phyloP scores from a whole-genome alignment of 2,797 vertebrate genomes.

The Rhinogobio ventralis region DNA sequence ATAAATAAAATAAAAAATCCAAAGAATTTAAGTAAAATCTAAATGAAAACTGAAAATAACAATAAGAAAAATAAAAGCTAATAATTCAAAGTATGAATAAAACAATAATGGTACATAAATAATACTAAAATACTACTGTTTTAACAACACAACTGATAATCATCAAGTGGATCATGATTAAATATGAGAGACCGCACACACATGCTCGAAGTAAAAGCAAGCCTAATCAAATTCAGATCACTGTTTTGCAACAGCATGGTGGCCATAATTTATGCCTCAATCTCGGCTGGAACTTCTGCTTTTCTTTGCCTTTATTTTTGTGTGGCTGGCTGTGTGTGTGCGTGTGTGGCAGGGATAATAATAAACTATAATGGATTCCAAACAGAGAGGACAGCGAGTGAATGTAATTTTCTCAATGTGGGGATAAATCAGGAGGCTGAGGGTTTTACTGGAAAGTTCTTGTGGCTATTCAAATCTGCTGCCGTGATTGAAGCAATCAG shows the following conservation, averaged over 20 bases:
- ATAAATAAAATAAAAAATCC: not conserved
- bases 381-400: slow-evolving; percentile 74
- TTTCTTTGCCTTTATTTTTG: slow-evolving; percentile 62
- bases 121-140: not conserved
- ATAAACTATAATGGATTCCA: slow-evolving; percentile 79
- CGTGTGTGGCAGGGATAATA: slow-evolving; percentile 60
- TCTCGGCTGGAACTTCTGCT: slow-evolving; percentile 74
- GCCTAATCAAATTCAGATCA: slow-evolving; percentile 69
- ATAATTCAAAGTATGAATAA: not conserved
- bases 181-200: slow-evolving; percentile 16
- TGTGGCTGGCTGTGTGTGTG: slow-evolving; percentile 24
- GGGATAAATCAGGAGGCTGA: slow-evolving; percentile 75
- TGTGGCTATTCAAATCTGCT: slow-evolving; percentile 78
- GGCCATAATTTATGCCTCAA: slow-evolving; percentile 76
- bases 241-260: slow-evolving; percentile 74
- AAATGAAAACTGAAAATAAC: too few species aligned
- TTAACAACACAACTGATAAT: slow-evolving; percentile 13
- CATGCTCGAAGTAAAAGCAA: slow-evolving; percentile 29
- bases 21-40: not conserved
- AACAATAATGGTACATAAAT: not conserved
- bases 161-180: slow-evolving; percentile 34
- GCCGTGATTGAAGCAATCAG: slow-evolving; percentile 80
- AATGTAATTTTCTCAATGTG: slow-evolving; percentile 80
- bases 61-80: not conserved
- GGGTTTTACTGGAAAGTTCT: slow-evolving; percentile 76